These are phyloP conservation scores for Tyria jacobaeae DNA, from an alignment of 2,888 invertebrate genomes.

Conservation along the genomic window DNA sequence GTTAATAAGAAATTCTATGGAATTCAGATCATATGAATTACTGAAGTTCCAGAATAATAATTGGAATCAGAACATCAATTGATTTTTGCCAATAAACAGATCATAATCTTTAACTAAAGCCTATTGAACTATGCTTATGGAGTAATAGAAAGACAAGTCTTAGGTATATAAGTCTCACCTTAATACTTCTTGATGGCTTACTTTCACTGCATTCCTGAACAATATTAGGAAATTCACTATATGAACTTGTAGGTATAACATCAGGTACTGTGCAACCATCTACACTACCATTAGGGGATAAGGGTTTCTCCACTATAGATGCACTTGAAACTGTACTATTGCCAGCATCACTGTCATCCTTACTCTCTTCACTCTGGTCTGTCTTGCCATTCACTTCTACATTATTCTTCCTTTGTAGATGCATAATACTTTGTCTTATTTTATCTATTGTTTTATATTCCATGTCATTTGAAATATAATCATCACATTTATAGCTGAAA, in stretches of 20 bases:
- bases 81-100: no score
- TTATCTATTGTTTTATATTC: constrained; percentile 85
- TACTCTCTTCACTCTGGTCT: constrained; percentile 62
- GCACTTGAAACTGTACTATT: constrained; percentile 50
- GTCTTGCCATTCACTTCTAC: constrained; percentile 53
- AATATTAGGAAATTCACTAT: constrained; percentile 54
- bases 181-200: constrained; percentile 65
- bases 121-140: no score
- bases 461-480: constrained; percentile 91
- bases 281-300: constrained; percentile 49
- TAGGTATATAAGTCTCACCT: constrained; percentile 54
- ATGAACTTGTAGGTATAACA: constrained; percentile 54
- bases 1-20: no score
- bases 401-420: constrained; percentile 56
- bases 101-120: no score
- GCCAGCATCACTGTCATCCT: constrained; percentile 58
- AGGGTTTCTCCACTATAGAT: constrained; percentile 49
- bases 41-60: no score
- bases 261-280: constrained; percentile 52
- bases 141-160: no score
- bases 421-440: constrained; percentile 84
- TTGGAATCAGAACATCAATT: no score
- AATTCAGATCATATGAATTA: not conserved
- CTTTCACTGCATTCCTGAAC: constrained; percentile 61
- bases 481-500: constrained; percentile 92